Evolutionary conservation across 2,113 vertebrate genomes (phyloP), one percentile per base, ranked within the genome.

Genomic region (Ranitomeya variabilis): DNA sequence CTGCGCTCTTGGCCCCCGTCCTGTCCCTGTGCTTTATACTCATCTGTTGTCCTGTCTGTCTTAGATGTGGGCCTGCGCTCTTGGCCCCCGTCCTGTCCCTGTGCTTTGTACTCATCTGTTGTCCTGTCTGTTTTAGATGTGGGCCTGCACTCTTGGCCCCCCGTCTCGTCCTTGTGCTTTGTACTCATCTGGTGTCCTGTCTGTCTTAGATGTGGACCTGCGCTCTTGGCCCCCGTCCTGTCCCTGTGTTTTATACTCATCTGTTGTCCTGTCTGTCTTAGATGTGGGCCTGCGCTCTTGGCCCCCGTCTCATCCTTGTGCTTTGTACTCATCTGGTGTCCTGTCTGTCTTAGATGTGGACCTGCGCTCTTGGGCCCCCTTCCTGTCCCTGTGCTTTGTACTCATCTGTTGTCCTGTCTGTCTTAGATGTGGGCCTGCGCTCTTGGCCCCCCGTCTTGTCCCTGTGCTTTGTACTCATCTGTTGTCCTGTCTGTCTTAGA

Each of bases 231-330:
- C 26, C 26, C 26, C 26, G 26, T 31, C 26, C 26, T 31, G 26
- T 31, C 1, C 2, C 26, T 59, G 9, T 31, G 11, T 0, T 6
- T 23, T 21, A 12, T n/a, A 14, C 37, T 26, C 10, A n/a, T 2
- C 59, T 78, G 26, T 57, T 45, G 37, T 74, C 83, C 57, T 71
- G 3, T 6, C 16, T 15, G 9, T 8, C 66, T 4, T 84, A 96
- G 96, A 96, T 98, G 97, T 98, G 97, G 97, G 97, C 97, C 1
- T 98, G 97, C 64, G 97, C 97, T 10, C 92, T 98, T 23, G 97
- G 97, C 26, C 26, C 26, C 26, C 26, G 26, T 31, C 26, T 2
- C 2, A 2, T 31, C 26, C 26, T 2, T 59, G 9, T 31, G 11
- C 1, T 6, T 23, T 21, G 18, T n/a, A 14, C 37, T 26, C 10